Conservation (phyloP, 2,888 invertebrate genomes). For the Eubasilissa splendida region DNA sequence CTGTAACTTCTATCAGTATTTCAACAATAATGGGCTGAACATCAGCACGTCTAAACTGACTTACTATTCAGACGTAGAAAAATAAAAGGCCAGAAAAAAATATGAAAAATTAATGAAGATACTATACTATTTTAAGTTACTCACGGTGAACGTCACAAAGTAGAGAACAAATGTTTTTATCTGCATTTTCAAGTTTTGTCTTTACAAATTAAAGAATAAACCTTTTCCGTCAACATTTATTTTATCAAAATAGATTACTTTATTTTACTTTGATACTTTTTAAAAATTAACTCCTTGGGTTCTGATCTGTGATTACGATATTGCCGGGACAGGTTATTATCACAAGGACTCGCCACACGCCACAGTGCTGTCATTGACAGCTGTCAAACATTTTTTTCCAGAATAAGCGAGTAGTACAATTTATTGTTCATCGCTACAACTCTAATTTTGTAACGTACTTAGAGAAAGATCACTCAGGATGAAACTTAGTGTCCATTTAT, state of each 20-base stretch:
- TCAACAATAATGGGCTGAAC: no score
- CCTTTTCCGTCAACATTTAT: conserved; percentile 21
- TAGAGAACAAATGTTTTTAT: conserved; percentile 45
- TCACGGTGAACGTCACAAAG: conserved; percentile 51
- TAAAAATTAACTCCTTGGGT: no score
- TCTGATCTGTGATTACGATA: background rate
- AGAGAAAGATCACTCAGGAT: no score
- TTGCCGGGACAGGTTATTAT: background rate
- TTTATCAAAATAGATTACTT: background rate
- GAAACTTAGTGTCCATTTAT: no score
- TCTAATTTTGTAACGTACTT: no score
- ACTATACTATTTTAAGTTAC: conserved; percentile 18
- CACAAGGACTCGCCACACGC: background rate
- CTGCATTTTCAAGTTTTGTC: conserved; percentile 46
- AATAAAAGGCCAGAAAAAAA: no score
- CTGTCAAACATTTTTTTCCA: conserved; percentile 7
- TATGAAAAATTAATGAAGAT: background rate
- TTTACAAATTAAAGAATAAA: conserved; percentile 14
- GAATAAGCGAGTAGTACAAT: background rate
- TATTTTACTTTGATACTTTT: background rate
- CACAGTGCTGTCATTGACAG: conserved; percentile 4
- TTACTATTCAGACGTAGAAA: no score
- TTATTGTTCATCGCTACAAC: no score
- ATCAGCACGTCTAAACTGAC: no score
- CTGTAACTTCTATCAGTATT: no score